Evolutionary conservation across 2,113 vertebrate genomes (phyloP).

Genomic region (Alligator sinensis): DNA sequence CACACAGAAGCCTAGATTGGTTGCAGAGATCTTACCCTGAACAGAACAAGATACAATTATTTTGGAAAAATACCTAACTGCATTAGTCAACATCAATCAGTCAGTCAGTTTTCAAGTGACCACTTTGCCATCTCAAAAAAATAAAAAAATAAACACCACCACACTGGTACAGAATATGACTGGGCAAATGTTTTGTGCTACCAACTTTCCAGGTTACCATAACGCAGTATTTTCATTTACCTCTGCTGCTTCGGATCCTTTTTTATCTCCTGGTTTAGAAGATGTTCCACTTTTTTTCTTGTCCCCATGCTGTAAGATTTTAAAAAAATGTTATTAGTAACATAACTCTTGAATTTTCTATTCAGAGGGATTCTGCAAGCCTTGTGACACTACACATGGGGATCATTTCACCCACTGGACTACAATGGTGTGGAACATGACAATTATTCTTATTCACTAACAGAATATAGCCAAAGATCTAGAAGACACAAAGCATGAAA

Average conservation of each 20-base stretch:
- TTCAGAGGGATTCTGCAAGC: neutral
- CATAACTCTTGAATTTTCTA: neutral
- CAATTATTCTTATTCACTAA: neutral
- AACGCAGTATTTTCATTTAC: slow-evolving; percentile 35
- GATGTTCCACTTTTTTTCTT: slow-evolving; percentile 21
- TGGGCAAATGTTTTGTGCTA: neutral
- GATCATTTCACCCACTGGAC: neutral
- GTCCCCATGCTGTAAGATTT: slow-evolving; percentile 51
- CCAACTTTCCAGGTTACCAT: neutral
- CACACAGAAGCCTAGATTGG: neutral
- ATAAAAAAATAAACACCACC: neutral
- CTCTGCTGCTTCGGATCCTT: slow-evolving; percentile 56
- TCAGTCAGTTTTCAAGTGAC: neutral
- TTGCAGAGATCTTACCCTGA: neutral
- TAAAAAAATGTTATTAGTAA: neutral
- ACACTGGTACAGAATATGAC: neutral
- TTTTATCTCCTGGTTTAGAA: slow-evolving; percentile 64
- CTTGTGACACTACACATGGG: neutral
- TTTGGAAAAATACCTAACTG: neutral
- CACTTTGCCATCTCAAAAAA: neutral
- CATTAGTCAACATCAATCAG: neutral
- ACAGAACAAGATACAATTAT: neutral
- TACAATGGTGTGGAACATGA: neutral
- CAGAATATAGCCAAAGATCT: neutral
- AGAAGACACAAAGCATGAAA: neutral